Percentiles rank a stretch among this genome's conserved stretches.
These are phyloP conservation scores for Colletes latitarsis DNA, from an alignment of 1,140 invertebrate genomes.

Conservation along the genomic window DNA sequence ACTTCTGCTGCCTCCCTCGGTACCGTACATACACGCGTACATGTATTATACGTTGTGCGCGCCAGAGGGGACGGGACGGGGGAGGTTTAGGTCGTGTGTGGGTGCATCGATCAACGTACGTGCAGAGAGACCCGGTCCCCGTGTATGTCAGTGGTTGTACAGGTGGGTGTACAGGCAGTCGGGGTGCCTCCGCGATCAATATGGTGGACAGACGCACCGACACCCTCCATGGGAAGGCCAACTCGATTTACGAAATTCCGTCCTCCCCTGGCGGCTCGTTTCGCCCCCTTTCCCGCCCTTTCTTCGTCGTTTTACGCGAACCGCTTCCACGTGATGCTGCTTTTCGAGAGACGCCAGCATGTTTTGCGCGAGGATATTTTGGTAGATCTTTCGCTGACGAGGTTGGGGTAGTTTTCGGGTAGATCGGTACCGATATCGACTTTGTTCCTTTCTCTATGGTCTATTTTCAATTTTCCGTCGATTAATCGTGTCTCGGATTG, in stretches of 20 bases:
- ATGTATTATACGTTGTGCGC: constrained; percentile 33
- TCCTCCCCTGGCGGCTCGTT: constrained; percentile 56
- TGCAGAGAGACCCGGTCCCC: background rate
- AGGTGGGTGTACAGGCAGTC: constrained; percentile 50
- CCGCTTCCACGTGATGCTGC: background rate
- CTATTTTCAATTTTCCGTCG: no score
- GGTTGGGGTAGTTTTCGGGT: no score
- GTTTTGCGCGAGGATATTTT: background rate
- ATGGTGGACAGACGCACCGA: constrained; percentile 80
- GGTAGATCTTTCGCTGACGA: no score
- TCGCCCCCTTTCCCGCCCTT: constrained; percentile 41
- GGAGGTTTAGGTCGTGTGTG: background rate
- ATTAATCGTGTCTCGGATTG: no score
- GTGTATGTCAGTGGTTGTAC: background rate
- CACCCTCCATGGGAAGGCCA: constrained; percentile 72
- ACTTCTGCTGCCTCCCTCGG: constrained; percentile 23
- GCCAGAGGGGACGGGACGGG: background rate
- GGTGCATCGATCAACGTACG: constrained; percentile 18
- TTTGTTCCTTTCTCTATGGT: no score
- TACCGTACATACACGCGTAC: constrained; percentile 1
- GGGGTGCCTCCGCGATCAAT: constrained; percentile 78
- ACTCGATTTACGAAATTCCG: constrained; percentile 78
- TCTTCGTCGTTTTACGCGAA: background rate
- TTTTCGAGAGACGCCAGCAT: background rate
- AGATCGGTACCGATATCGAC: no score